These are phyloP conservation scores for Drosophila dunni DNA, from an alignment of 1,140 invertebrate genomes.

Conservation along the genomic window DNA sequence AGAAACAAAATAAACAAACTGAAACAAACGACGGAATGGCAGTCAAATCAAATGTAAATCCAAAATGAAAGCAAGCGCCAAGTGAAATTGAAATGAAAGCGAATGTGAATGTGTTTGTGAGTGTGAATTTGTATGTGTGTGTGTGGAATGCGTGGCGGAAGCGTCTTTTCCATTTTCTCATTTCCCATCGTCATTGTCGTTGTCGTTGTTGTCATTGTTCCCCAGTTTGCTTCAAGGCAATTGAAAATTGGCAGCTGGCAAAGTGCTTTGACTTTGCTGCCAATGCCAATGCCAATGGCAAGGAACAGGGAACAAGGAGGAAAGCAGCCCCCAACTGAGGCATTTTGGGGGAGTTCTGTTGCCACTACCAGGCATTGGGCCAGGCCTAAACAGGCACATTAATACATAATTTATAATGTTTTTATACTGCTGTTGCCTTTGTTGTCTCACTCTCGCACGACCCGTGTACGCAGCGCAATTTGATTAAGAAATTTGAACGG, in stretches of 20 bases:
- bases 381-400: slow-evolving; percentile 72
- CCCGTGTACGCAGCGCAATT: slow-evolving; percentile 23
- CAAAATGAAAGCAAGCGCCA: slow-evolving; percentile 77
- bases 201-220: slow-evolving; percentile 41
- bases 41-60: slow-evolving; percentile 82
- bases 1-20: slow-evolving; percentile 43
- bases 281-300: slow-evolving; percentile 2
- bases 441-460: background rate
- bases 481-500: slow-evolving; percentile 36
- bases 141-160: slow-evolving; percentile 48
- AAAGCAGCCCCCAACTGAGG: slow-evolving; percentile 8
- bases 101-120: slow-evolving; percentile 49
- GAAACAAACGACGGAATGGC: slow-evolving; percentile 34
- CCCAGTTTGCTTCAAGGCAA: slow-evolving; percentile 60
- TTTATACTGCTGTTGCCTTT: slow-evolving; percentile 63
- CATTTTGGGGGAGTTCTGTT: slow-evolving; percentile 11
- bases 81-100: slow-evolving; percentile 81
- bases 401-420: slow-evolving; percentile 84
- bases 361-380: slow-evolving; percentile 47
- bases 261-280: slow-evolving; percentile 49
- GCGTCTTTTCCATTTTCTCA: slow-evolving; percentile 45
- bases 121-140: slow-evolving; percentile 3
- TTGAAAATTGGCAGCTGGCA: slow-evolving; percentile 80
- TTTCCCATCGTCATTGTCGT: slow-evolving; percentile 47
- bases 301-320: background rate